A percentile compares a stretch with the other conserved stretches of the same genome.
These are phyloP conservation scores for Drosophila auraria DNA, from an alignment of 1,140 invertebrate genomes.

Conservation along the genomic window DNA sequence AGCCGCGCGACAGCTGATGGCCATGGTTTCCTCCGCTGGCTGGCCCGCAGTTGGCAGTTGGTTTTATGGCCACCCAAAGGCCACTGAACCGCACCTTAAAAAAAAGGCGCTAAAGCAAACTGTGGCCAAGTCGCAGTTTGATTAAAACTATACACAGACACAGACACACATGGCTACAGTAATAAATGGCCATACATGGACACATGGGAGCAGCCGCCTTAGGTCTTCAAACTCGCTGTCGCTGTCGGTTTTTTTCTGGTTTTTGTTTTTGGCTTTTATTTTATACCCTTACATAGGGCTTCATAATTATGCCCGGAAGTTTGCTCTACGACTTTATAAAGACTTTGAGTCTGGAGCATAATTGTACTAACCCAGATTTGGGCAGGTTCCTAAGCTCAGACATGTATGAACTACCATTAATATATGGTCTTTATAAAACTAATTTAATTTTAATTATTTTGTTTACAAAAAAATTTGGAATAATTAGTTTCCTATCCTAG, in stretches of 20 bases:
- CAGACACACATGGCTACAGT: constrained; percentile 39
- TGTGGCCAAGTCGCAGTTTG: constrained; percentile 72
- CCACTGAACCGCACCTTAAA: constrained; percentile 83
- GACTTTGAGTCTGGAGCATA: neutral
- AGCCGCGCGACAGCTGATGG: constrained; percentile 75
- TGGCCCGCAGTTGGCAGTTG: constrained; percentile 44
- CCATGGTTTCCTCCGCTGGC: constrained; percentile 59
- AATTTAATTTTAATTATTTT: neutral
- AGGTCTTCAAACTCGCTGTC: constrained; percentile 34
- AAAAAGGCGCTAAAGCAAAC: constrained; percentile 79
- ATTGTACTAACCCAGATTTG: no score
- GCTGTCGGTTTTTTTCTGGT: constrained; percentile 7
- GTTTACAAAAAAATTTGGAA: no score
- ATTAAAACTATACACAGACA: constrained; percentile 71
- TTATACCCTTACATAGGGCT: constrained; percentile 29
- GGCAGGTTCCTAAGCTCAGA: neutral
- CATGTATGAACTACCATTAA: neutral
- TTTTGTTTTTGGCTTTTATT: neutral
- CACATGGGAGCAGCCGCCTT: constrained; percentile 70
- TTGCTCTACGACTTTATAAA: neutral
- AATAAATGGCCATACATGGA: constrained; percentile 79
- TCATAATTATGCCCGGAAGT: constrained; percentile 5
- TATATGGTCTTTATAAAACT: fast-evolving
- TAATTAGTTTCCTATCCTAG: no score
- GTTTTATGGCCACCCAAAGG: constrained; percentile 79